Evolutionary conservation across 2,888 invertebrate genomes (phyloP).

Genomic region (Stomorhina lunata): DNA sequence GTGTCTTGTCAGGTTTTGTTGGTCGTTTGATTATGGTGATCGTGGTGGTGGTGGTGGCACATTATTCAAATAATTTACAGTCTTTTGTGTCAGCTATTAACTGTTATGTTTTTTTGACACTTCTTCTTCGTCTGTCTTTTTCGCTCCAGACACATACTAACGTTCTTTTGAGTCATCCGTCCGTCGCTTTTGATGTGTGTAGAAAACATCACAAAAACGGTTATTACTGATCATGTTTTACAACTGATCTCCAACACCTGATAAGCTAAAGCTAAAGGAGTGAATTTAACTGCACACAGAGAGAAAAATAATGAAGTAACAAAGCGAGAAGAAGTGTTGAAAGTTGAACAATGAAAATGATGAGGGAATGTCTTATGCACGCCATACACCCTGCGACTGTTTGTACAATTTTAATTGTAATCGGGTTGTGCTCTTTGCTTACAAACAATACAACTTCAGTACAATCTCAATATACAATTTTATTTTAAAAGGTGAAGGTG

Average conservation of each 20-base stretch:
- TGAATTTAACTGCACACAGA: background rate
- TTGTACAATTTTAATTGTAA: too few relatives aligned
- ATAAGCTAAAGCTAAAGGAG: conserved; percentile 20
- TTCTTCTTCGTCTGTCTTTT: conserved; percentile 17
- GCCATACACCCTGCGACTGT: too few relatives aligned
- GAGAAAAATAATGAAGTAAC: conserved; percentile 25
- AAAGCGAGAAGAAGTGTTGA: background rate
- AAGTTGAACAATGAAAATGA: background rate
- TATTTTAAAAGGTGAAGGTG: too few relatives aligned
- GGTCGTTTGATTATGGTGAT: background rate
- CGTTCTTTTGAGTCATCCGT: conserved; percentile 4
- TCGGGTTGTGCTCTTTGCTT: too few relatives aligned
- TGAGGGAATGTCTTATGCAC: too few relatives aligned
- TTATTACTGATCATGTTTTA: conserved; percentile 58
- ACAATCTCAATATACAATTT: too few relatives aligned
- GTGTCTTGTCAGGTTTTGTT: conserved; percentile 48
- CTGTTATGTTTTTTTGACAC: conserved; percentile 64
- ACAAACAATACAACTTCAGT: too few relatives aligned
- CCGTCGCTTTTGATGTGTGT: background rate
- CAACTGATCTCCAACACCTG: conserved; percentile 63
- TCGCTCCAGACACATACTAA: too few relatives aligned
- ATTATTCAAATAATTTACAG: conserved; percentile 62
- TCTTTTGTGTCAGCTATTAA: conserved; percentile 64
- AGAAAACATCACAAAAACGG: conserved; percentile 41
- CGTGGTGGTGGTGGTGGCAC: conserved; percentile 22